Conservation (phyloP, 2,797 vertebrate genomes). For the Florisuga fusca region DNA sequence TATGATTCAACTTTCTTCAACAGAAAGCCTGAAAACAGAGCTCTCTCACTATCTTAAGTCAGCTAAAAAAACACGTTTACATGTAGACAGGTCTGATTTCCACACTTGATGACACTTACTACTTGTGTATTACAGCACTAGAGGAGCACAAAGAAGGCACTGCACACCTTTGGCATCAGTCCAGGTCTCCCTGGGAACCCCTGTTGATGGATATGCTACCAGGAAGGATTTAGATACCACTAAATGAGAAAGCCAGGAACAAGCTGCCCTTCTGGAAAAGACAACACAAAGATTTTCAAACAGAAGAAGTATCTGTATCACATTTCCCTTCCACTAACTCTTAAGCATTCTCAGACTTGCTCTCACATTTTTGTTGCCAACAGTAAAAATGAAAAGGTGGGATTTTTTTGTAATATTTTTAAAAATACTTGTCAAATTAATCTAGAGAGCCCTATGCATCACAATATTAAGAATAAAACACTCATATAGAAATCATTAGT, state of each 20-base stretch:
- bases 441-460: background rate
- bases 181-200: background rate
- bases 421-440: background rate
- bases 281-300: background rate
- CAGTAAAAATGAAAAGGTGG: rapidly evolving
- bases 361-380: background rate
- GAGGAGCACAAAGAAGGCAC: background rate
- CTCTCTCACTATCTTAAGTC: background rate
- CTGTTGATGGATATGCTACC: rapidly evolving
- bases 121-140: background rate
- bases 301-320: background rate
- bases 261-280: background rate
- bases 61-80: background rate
- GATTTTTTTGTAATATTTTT: background rate
- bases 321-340: background rate
- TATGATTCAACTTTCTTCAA: background rate
- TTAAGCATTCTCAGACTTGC: background rate
- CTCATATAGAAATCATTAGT: background rate
- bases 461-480: background rate
- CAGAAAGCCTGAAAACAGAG: background rate
- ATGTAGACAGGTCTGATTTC: background rate
- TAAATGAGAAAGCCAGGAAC: background rate
- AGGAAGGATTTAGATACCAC: background rate
- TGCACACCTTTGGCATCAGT: background rate
- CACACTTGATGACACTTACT: rapidly evolving